Evolutionary conservation across 1,140 invertebrate species (phyloP), one percentile per base, ranked within the genome.

Genomic region (Arctopsyche grandis): DNA sequence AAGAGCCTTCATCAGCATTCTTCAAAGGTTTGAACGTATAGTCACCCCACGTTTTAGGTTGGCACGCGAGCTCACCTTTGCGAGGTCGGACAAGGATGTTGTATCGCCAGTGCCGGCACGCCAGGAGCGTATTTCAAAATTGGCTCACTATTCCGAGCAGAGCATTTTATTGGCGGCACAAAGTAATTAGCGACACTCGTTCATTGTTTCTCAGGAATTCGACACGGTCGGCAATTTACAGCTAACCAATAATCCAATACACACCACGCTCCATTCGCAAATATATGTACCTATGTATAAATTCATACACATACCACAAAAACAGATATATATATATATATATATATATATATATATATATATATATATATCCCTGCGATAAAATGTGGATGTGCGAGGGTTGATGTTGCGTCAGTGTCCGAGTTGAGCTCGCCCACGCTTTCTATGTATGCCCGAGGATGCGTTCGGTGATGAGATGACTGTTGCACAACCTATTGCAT

Each of bases 131-230:
- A 60, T 60, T 60, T 60, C 56, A 60, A 60, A 60, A 60, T 60
- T 21, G 16, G 56, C 56, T 19, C 56, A 60, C 56, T 21, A n/a
- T 38, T 38, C 7, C 29, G 29, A 38, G 7, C 29, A 1, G 29
- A 4, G 29, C 7, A 21, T 60, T 60, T 60, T 60, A 60, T 60
- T 60, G 56, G 56, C 21, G 16, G 56, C 48, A 19, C 56, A 60
- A 60, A 60, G 56, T 60, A 60, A 60, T 60, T 60, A 60, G 56
- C 56, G 56, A 60, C 56, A 60, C 56, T 60, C 14, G 56, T 60
- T 60, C 56, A 60, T 60, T 60, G 56, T 60, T 16, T 60, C 56
- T 9, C 3, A 52, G 16, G 29, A 38, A 38, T 38, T 38, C 29
- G 29, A 1, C 29, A 38, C 29, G 7, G 29, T 7, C 7, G 7